These are phyloP conservation scores for Leptodactylus fallax DNA, from an alignment of 2,797 vertebrate species.

Conservation along the genomic window DNA sequence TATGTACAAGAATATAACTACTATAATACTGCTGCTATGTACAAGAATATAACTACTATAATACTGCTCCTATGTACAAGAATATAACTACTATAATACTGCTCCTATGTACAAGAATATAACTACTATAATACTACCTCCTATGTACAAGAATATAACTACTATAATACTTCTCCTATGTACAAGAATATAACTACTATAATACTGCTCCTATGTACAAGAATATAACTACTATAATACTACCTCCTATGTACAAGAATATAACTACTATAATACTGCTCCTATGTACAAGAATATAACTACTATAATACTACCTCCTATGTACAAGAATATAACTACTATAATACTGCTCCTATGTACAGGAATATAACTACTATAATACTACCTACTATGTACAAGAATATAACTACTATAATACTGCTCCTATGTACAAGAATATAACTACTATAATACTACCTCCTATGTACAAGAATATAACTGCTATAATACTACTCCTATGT, in stretches of 20 bases:
- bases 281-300: constrained; percentile 5
- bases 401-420: neutral
- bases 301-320: neutral
- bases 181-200: constrained; percentile 4
- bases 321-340: constrained; percentile 1
- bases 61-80: neutral
- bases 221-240: constrained; percentile 10
- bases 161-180: constrained; percentile 5
- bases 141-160: neutral
- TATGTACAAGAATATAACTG: neutral
- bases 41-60: constrained; percentile 4
- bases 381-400: too few relatives aligned
- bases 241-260: neutral
- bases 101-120: neutral
- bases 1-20: too few relatives aligned
- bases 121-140: constrained; percentile 1
- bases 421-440: constrained; percentile 1
- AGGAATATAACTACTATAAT: neutral
- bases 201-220: neutral
- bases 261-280: neutral
- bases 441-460: neutral
- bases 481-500: neutral
- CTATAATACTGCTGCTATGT: neutral
- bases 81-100: constrained; percentile 12
- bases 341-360: neutral